These are phyloP conservation scores for Rhinoraja longicauda DNA, from an alignment of 2,797 vertebrate genomes.

Conservation along the genomic window DNA sequence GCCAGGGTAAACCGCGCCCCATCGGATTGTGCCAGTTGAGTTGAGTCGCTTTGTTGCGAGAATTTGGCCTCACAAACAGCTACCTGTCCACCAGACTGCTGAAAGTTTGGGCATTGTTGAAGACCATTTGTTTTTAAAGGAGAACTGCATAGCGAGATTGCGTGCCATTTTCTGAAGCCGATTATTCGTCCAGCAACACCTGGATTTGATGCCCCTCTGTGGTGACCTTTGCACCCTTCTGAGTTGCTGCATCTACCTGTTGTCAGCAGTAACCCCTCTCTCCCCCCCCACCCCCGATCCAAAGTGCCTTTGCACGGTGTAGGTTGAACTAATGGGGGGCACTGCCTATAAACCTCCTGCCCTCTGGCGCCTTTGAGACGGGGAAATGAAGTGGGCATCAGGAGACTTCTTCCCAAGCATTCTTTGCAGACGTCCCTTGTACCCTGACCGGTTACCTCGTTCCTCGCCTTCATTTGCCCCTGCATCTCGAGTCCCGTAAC, in stretches of 20 bases:
- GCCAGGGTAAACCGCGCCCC: not conserved
- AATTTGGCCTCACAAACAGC: not conserved
- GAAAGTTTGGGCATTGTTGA: slow-evolving; percentile 2
- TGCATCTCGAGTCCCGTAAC: not conserved
- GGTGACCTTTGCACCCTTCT: not conserved
- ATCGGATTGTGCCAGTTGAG: not conserved
- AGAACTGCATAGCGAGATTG: not conserved
- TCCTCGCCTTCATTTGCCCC: slow-evolving; percentile 40
- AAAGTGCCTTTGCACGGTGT: not conserved
- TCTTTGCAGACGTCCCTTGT: slow-evolving; percentile 43
- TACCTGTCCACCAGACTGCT: slow-evolving; percentile 1
- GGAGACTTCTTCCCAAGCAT: slow-evolving; percentile 43
- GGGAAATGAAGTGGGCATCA: slow-evolving; percentile 51
- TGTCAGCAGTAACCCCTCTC: too few species aligned
- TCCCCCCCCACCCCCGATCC: too few species aligned
- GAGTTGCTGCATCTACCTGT: not conserved
- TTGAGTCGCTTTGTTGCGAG: slow-evolving; percentile 15
- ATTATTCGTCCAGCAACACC: not conserved
- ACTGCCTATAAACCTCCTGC: not conserved
- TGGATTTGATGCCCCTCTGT: slow-evolving; percentile 19
- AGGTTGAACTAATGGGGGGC: too few species aligned
- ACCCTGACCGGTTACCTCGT: slow-evolving; percentile 32
- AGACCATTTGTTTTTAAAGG: not conserved
- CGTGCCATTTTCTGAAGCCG: not conserved
- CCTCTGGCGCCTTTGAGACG: slow-evolving; percentile 21